A percentile compares a stretch with the other conserved stretches of the same genome.
These are phyloP conservation scores for Anoplius nigerrimus DNA, from an alignment of 2,888 invertebrate genomes.

Conservation along the genomic window DNA sequence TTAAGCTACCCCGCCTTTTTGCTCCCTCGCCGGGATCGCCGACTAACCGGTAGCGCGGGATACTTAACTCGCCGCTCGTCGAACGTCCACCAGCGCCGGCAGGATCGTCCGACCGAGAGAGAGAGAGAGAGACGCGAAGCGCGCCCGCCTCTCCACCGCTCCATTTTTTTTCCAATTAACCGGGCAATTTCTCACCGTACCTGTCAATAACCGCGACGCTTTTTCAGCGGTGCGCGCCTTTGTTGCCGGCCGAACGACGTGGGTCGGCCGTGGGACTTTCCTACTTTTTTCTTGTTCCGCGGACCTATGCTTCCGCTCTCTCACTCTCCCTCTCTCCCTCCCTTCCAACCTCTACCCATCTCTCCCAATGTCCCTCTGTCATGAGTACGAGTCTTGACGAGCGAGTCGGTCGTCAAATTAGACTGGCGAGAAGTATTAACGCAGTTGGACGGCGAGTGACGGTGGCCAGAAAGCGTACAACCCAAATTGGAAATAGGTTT, in stretches of 20 bases:
- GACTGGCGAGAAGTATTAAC: neutral
- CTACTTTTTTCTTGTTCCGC: neutral
- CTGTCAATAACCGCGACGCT: slow-evolving; percentile 55
- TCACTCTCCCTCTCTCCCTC: no score
- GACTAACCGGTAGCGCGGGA: slow-evolving; percentile 36
- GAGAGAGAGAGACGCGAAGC: slow-evolving; percentile 17
- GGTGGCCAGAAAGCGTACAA: slow-evolving; percentile 8
- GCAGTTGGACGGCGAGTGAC: neutral
- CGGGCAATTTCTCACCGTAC: slow-evolving; percentile 57
- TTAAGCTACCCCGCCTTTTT: slow-evolving; percentile 32
- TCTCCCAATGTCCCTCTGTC: no score
- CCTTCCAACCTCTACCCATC: no score
- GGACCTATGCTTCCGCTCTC: neutral
- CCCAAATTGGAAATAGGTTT: slow-evolving; percentile 33
- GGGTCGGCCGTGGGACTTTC: no score
- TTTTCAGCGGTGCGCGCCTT: slow-evolving; percentile 37
- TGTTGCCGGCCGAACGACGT: slow-evolving; percentile 12
- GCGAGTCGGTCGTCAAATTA: neutral
- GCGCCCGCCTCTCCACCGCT: slow-evolving; percentile 18
- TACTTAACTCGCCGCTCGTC: slow-evolving; percentile 42
- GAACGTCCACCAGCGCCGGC: no score
- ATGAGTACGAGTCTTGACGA: neutral
- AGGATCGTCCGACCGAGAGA: neutral
- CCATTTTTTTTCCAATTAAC: slow-evolving; percentile 58
- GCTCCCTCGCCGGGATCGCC: slow-evolving; percentile 7